These are phyloP conservation scores for Platyscapa corneri DNA, from an alignment of 1,140 invertebrate genomes.

Conservation along the genomic window DNA sequence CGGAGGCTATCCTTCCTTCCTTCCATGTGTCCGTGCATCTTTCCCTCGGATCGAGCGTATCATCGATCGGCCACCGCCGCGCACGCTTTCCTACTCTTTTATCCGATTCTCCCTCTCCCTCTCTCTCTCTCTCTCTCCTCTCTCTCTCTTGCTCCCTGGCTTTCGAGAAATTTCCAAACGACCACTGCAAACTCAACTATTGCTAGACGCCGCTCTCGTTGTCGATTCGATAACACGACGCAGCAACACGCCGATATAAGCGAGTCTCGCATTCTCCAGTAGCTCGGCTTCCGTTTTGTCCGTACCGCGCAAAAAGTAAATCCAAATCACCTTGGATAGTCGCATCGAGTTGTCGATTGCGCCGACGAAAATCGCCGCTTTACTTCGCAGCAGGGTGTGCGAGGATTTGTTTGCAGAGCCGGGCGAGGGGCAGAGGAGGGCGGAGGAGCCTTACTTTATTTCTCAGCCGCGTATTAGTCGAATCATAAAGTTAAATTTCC, in stretches of 20 bases:
- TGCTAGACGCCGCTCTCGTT: too few relatives aligned
- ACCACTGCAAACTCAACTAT: conserved; percentile 6
- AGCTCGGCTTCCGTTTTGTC: conserved; percentile 12
- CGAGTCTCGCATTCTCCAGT: neutral
- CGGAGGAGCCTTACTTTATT: neutral
- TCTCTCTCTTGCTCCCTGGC: neutral
- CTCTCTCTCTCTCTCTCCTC: neutral
- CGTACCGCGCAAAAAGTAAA: neutral
- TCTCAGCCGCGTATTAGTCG: neutral
- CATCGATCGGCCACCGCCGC: conserved; percentile 7
- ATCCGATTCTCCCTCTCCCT: neutral
- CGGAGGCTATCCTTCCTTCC: neutral
- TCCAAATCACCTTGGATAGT: neutral
- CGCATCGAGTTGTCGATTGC: conserved; percentile 8
- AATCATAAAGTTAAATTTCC: conserved; percentile 17
- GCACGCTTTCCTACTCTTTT: neutral
- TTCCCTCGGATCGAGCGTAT: neutral
- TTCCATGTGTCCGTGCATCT: neutral
- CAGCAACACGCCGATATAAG: too few relatives aligned
- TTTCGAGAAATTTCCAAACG: conserved; percentile 13
- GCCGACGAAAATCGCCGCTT: too few relatives aligned
- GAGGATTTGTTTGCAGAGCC: too few relatives aligned
- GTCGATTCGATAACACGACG: neutral
- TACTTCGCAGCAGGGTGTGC: too few relatives aligned
- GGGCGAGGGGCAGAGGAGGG: too few relatives aligned